Percentiles rank a stretch among this genome's conserved stretches.
phyloP scores from a whole-genome alignment of 2,113 vertebrate species.

The Sterrhoptilus dennistouni region DNA sequence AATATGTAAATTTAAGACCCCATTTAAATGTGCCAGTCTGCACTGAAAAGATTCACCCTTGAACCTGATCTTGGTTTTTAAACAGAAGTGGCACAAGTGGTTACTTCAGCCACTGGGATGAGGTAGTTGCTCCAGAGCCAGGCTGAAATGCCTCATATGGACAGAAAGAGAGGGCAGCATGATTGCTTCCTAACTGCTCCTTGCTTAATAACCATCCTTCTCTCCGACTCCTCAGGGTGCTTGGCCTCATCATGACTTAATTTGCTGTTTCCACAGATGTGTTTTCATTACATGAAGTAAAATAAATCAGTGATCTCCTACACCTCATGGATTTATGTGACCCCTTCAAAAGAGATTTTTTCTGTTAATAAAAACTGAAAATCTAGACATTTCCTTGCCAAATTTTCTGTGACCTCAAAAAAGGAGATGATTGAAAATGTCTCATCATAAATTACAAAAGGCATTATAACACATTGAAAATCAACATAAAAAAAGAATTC shows the following conservation, averaged over 20 bases:
- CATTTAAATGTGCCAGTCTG: not conserved
- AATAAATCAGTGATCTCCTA: not conserved
- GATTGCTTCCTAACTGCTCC: slow-evolving; percentile 35
- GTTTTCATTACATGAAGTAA: slow-evolving; percentile 15
- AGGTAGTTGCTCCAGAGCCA: not conserved
- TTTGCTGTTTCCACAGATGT: slow-evolving; percentile 22
- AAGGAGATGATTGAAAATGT: not conserved
- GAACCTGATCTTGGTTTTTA: not conserved
- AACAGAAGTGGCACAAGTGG: not conserved
- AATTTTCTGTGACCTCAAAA: not conserved
- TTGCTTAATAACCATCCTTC: slow-evolving; percentile 18
- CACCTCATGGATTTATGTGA: not conserved
- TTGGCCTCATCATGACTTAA: slow-evolving; percentile 22
- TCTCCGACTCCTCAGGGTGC: not conserved
- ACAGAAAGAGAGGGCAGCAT: not conserved
- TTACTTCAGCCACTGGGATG: not conserved
- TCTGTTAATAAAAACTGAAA: not conserved
- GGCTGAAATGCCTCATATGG: not conserved
- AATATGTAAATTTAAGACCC: not conserved
- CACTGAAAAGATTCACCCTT: not conserved
- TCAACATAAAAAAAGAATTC: slow-evolving; percentile 9
- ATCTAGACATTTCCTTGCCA: not conserved
- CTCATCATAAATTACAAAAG: slow-evolving; percentile 48
- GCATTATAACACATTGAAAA: slow-evolving; percentile 6
- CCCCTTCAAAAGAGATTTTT: not conserved